These are phyloP conservation scores for Drosophila pruinosa DNA, from an alignment of 1,140 invertebrate genomes.

Conservation along the genomic window DNA sequence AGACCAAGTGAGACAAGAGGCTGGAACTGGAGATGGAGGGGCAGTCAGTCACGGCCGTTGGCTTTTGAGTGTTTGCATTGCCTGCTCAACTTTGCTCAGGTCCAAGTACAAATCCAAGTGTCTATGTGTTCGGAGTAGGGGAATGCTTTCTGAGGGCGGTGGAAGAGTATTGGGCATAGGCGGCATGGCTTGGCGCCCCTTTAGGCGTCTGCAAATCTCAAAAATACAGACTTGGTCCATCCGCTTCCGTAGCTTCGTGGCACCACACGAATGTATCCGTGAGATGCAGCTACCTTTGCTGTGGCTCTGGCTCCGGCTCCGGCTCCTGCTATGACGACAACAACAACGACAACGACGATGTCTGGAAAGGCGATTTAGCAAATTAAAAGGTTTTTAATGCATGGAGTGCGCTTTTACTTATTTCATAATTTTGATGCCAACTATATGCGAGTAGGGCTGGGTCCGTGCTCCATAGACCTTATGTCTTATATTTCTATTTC, in stretches of 20 bases:
- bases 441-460: conserved; percentile 33
- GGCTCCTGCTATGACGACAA: not conserved
- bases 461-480: not conserved
- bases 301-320: conserved; percentile 4
- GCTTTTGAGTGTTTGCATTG: conserved; percentile 67
- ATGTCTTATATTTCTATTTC: conserved; percentile 40
- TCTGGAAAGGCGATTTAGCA: conserved; percentile 83
- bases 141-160: no score
- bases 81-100: conserved; percentile 61
- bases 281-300: conserved; percentile 13
- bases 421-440: conserved; percentile 77
- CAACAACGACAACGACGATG: conserved; percentile 32
- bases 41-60: conserved; percentile 39
- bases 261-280: conserved; percentile 5
- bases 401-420: conserved; percentile 80
- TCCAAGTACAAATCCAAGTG: conserved; percentile 53
- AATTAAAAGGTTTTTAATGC: conserved; percentile 83
- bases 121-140: conserved; percentile 44
- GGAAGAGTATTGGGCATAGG: conserved; percentile 31
- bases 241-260: conserved; percentile 54
- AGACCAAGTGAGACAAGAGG: conserved; percentile 7
- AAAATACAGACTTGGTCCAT: conserved; percentile 71
- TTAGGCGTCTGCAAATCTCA: conserved; percentile 76
- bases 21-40: conserved; percentile 6
- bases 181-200: conserved; percentile 33